phyloP scores from a whole-genome alignment of 2,113 vertebrate genomes.

The Numenius arquata region DNA sequence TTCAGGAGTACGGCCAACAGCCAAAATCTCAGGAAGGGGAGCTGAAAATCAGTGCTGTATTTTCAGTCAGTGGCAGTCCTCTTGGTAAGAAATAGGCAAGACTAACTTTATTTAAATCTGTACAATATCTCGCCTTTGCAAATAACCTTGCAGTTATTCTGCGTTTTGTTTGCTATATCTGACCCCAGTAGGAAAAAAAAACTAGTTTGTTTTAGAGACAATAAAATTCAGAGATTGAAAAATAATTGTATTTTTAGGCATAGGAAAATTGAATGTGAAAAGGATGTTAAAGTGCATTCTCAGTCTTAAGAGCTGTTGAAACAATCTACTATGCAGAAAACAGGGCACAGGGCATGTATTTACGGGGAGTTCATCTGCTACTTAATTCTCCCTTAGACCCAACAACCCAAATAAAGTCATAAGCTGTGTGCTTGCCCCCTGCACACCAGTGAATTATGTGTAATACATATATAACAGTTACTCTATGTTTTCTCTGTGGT shows the following conservation, averaged over 20 bases:
- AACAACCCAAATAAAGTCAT: not conserved
- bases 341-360: not conserved
- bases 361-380: not conserved
- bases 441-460: not conserved
- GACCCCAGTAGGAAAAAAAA: not conserved
- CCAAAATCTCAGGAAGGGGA: constrained; percentile 87
- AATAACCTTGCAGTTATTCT: not conserved
- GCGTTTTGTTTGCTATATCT: not conserved
- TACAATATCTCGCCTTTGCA: not conserved
- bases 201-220: not conserved
- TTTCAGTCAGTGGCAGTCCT: constrained; percentile 86
- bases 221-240: not conserved
- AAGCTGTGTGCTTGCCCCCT: not conserved
- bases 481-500: constrained; percentile 1
- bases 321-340: not conserved
- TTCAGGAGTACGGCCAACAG: constrained; percentile 84
- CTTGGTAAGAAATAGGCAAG: constrained; percentile 80
- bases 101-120: not conserved
- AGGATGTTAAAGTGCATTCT: not conserved
- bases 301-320: not conserved
- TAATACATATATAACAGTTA: not conserved
- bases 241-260: not conserved
- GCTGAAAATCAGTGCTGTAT: constrained; percentile 94
- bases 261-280: not conserved
- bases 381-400: not conserved